phyloP scores from a whole-genome alignment of 2,113 vertebrate genomes.

The Merops nubicus region DNA sequence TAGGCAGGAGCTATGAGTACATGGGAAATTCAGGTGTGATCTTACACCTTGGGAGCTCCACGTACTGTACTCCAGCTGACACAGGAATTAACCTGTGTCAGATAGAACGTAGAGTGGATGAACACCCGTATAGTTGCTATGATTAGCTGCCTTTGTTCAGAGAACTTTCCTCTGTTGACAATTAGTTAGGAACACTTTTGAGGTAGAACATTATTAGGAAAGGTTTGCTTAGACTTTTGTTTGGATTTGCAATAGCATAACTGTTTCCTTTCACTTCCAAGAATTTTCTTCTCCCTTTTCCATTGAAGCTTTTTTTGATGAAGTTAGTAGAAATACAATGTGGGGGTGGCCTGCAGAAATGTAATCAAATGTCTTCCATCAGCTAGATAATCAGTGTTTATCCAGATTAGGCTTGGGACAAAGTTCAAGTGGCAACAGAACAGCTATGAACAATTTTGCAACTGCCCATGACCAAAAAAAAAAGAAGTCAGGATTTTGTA shows the following conservation, averaged over 20 bases:
- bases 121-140: not conserved
- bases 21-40: fast-evolving
- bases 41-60: not conserved
- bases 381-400: not conserved
- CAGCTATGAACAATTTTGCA: constrained; percentile 2
- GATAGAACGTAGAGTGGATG: not conserved
- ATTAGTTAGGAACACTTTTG: not conserved
- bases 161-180: not conserved
- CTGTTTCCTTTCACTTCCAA: not conserved
- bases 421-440: constrained; percentile 31
- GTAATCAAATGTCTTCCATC: not conserved
- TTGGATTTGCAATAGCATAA: not conserved
- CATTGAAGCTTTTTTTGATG: not conserved
- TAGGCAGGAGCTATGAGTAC: not conserved
- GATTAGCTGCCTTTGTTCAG: not conserved
- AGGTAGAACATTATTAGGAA: not conserved
- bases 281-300: not conserved
- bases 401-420: constrained; percentile 6
- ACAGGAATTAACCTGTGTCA: not conserved
- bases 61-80: not conserved
- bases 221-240: not conserved
- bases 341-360: not conserved
- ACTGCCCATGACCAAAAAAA: not conserved
- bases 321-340: not conserved
- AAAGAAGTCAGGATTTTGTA: not conserved